Percentiles rank a stretch among this genome's conserved stretches.
These are phyloP conservation scores for Apoderus coryli DNA, from an alignment of 2,888 invertebrate species.

Conservation along the genomic window DNA sequence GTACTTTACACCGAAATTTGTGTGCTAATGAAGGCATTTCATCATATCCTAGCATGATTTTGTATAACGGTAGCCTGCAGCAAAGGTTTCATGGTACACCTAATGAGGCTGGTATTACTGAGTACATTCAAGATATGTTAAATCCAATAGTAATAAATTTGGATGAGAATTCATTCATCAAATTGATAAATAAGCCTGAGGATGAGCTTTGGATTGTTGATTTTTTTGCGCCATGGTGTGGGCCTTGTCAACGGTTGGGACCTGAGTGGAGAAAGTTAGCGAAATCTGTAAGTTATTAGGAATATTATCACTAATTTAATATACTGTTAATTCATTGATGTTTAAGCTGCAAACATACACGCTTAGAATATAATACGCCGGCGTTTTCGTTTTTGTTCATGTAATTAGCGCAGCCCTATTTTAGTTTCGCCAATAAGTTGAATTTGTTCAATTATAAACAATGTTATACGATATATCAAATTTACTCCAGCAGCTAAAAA, in stretches of 20 bases:
- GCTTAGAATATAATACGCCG: no score
- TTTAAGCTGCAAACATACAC: no score
- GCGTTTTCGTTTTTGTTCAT: conserved; percentile 11
- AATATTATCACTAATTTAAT: conserved; percentile 8
- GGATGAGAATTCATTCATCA: conserved; percentile 38
- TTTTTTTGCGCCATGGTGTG: conserved; percentile 63
- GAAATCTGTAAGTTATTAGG: conserved; percentile 30
- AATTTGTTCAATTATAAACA: no score
- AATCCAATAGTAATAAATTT: conserved; percentile 42
- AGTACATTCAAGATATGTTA: conserved; percentile 46
- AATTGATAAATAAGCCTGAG: conserved; percentile 37
- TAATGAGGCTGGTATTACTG: conserved; percentile 41
- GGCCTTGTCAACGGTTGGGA: conserved; percentile 53
- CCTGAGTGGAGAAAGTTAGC: conserved; percentile 54
- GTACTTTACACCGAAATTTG: conserved; percentile 43
- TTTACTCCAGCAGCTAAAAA: no score
- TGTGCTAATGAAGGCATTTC: conserved; percentile 45
- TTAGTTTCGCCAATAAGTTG: no score
- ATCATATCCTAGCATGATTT: conserved; percentile 50
- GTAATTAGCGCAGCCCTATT: conserved; percentile 2
- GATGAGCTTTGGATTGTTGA: conserved; percentile 52
- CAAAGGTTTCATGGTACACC: conserved; percentile 41
- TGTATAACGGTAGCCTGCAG: conserved; percentile 42
- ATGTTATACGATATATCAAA: no score
- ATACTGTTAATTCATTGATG: not conserved